phyloP scores from a whole-genome alignment of 2,113 vertebrate genomes.

The Laterallus jamaicensis region DNA sequence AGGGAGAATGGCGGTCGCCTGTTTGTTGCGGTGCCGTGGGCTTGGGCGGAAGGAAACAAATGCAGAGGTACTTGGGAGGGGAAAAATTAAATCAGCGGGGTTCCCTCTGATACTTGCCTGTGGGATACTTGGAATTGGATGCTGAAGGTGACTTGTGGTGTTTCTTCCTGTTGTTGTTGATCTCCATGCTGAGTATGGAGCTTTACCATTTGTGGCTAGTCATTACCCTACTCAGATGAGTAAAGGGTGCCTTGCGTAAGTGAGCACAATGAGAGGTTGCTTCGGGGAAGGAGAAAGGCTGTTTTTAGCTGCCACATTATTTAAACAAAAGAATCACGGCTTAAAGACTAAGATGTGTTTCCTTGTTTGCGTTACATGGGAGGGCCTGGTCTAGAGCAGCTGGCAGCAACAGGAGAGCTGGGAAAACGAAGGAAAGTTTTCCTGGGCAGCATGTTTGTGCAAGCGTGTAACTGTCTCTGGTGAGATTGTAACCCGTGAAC shows the following conservation, averaged over 20 bases:
- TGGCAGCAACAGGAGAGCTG: slow-evolving; percentile 33
- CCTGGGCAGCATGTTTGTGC: background rate
- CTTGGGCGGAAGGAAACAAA: background rate
- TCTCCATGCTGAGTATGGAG: background rate
- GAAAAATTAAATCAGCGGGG: background rate
- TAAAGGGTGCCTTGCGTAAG: slow-evolving; percentile 13
- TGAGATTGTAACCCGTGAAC: background rate
- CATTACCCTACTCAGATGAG: background rate
- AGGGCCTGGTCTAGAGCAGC: background rate
- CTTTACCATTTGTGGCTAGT: background rate
- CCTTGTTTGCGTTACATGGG: slow-evolving; percentile 5
- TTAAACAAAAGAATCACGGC: slow-evolving; percentile 18
- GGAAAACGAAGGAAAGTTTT: slow-evolving; percentile 14
- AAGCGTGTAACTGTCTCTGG: background rate
- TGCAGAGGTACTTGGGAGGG: background rate
- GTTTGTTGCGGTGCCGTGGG: background rate
- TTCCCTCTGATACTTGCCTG: background rate
- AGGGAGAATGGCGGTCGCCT: background rate
- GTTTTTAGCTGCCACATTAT: slow-evolving; percentile 36
- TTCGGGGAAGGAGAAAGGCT: slow-evolving; percentile 31
- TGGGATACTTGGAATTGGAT: background rate
- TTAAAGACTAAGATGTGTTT: slow-evolving; percentile 11
- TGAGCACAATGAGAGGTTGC: background rate
- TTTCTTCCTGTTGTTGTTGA: background rate
- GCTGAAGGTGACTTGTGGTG: background rate